These are phyloP conservation scores for Spea bombifrons DNA, from an alignment of 2,113 vertebrate species.

Conservation along the genomic window DNA sequence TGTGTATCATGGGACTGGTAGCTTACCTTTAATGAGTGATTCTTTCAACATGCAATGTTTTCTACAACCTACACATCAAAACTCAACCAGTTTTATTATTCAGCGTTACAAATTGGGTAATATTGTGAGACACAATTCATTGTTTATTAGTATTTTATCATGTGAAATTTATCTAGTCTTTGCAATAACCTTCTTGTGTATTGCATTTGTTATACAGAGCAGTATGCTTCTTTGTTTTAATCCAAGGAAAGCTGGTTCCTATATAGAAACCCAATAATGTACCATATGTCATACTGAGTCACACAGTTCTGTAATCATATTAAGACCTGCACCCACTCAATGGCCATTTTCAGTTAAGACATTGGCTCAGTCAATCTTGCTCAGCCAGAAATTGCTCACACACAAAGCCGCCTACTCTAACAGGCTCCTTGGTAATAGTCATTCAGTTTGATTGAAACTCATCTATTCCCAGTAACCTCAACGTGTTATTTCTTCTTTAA, in stretches of 20 bases:
- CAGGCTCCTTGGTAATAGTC: slow-evolving; percentile 32
- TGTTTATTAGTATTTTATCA: neutral
- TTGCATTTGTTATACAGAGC: slow-evolving; percentile 41
- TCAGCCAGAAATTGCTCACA: slow-evolving; percentile 38
- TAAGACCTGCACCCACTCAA: slow-evolving; percentile 40
- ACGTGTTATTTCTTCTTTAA: slow-evolving; percentile 46
- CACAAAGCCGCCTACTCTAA: slow-evolving; percentile 45
- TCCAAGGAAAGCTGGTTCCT: slow-evolving; percentile 46
- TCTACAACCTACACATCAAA: neutral
- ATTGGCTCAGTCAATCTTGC: slow-evolving; percentile 41
- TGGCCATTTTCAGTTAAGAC: slow-evolving; percentile 44
- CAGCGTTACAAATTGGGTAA: neutral
- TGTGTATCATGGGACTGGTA: too few species aligned
- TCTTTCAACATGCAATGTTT: too few species aligned
- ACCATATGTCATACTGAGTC: slow-evolving; percentile 44
- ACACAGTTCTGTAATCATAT: slow-evolving; percentile 49
- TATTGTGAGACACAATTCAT: neutral
- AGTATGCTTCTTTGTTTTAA: slow-evolving; percentile 51
- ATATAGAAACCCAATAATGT: slow-evolving; percentile 42
- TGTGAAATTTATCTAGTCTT: slow-evolving; percentile 23
- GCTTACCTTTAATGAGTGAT: too few species aligned
- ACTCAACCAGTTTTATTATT: too few species aligned
- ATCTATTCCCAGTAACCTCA: slow-evolving; percentile 37
- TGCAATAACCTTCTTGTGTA: slow-evolving; percentile 54
- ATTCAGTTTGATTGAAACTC: neutral